phyloP scores from a whole-genome alignment of 1,140 invertebrate genomes.

The Pristionchus pacificus region DNA sequence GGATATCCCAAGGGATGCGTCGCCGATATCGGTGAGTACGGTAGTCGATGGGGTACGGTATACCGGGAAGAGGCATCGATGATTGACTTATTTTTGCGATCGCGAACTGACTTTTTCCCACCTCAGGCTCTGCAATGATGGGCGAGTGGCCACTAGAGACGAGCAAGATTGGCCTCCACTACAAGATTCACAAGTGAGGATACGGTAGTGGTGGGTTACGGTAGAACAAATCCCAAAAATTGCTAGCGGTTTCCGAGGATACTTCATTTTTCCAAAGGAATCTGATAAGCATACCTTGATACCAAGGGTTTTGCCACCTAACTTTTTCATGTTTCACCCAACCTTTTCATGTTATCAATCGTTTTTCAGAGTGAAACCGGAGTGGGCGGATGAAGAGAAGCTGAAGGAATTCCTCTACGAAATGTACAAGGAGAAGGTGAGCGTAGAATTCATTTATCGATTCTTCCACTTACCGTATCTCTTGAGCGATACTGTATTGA shows the following conservation, averaged over 20 bases:
- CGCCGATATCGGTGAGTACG: conserved; percentile 33
- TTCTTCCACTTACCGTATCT: not conserved
- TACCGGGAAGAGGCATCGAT: not conserved
- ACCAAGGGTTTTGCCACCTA: too few relatives aligned
- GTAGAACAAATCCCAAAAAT: not conserved
- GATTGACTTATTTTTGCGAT: not conserved
- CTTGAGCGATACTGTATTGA: not conserved
- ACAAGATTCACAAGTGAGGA: conserved; percentile 36
- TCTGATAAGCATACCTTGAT: too few relatives aligned
- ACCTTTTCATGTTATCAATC: not conserved
- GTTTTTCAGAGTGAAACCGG: conserved; percentile 27
- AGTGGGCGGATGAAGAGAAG: conserved; percentile 41
- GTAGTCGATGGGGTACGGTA: too few relatives aligned
- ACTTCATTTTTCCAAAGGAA: too few relatives aligned
- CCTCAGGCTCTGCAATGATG: conserved; percentile 36
- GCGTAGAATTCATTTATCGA: conserved; percentile 14
- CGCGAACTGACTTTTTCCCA: too few relatives aligned
- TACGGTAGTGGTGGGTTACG: not conserved
- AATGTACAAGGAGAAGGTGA: conserved; percentile 45
- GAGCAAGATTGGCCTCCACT: conserved; percentile 42
- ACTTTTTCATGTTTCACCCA: too few relatives aligned
- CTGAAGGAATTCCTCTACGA: conserved; percentile 50
- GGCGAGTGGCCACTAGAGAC: conserved; percentile 47
- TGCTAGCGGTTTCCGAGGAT: too few relatives aligned
- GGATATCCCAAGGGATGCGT: conserved; percentile 48